A percentile compares a stretch with the other conserved stretches of the same genome.
Conservation (phyloP, 2,888 invertebrate genomes). For the Tipula confusa region DNA sequence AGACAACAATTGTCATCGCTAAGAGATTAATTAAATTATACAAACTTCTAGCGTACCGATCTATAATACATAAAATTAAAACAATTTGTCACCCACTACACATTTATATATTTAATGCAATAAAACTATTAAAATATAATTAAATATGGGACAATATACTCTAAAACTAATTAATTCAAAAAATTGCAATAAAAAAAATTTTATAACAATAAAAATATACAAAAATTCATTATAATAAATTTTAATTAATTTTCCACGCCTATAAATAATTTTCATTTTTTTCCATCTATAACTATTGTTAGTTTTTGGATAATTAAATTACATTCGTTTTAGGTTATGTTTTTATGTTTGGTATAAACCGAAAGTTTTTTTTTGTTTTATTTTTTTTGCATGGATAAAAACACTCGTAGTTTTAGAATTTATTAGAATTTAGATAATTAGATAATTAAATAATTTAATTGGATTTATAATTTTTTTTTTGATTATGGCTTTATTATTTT, state of each 20-base stretch:
- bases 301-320: not conserved
- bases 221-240: not conserved
- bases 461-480: not conserved
- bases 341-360: too few relatives aligned
- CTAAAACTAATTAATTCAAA: slow-evolving; percentile 6
- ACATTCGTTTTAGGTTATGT: not conserved
- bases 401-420: not conserved
- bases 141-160: not conserved
- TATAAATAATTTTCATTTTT: not conserved
- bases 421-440: not conserved
- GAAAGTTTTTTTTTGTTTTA: not conserved
- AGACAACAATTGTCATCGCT: too few relatives aligned
- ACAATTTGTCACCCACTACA: too few relatives aligned
- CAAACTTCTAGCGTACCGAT: too few relatives aligned
- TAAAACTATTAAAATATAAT: slow-evolving; percentile 9
- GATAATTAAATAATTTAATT: slow-evolving; percentile 3
- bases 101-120: not conserved
- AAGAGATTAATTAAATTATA: too few relatives aligned
- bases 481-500: not conserved
- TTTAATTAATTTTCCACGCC: slow-evolving; percentile 25
- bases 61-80: too few relatives aligned
- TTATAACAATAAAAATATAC: not conserved
- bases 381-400: not conserved
- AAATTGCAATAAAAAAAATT: not conserved
- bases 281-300: too few relatives aligned